A percentile compares a stretch with the other conserved stretches of the same genome.
Conservation (phyloP, 2,113 vertebrate genomes). For the Chelonoidis abingdonii region DNA sequence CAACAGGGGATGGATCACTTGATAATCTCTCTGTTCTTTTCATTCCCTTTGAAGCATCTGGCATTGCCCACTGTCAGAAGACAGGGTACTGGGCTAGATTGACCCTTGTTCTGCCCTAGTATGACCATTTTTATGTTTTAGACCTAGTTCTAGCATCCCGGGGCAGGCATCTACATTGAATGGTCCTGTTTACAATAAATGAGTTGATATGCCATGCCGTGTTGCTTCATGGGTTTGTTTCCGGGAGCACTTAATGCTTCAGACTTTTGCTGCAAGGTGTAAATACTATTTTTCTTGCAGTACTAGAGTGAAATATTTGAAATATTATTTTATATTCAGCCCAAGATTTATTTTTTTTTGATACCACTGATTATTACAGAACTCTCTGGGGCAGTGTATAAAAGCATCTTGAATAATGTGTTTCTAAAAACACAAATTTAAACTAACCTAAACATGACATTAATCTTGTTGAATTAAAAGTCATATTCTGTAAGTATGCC, state of each 20-base stretch:
- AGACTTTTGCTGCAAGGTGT: not conserved
- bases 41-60: not conserved
- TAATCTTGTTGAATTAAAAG: rapidly evolving
- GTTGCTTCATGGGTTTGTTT: not conserved
- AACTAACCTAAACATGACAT: rapidly evolving
- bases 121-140: not conserved
- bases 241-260: not conserved
- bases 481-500: rapidly evolving
- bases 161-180: conserved; percentile 23
- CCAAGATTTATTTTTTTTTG: rapidly evolving
- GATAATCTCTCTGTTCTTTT: not conserved
- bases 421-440: not conserved
- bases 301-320: rapidly evolving
- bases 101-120: not conserved
- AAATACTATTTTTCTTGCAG: not conserved
- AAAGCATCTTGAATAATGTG: not conserved
- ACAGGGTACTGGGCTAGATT: not conserved
- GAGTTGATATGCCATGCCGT: not conserved
- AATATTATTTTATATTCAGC: not conserved
- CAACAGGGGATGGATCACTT: not conserved
- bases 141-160: not conserved
- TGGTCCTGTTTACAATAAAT: conserved; percentile 17
- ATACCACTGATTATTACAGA: rapidly evolving
- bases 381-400: not conserved
- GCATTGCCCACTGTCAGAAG: not conserved